These are phyloP conservation scores for Ptychadena robeensis DNA, from an alignment of 2,797 vertebrate species.

Conservation along the genomic window DNA sequence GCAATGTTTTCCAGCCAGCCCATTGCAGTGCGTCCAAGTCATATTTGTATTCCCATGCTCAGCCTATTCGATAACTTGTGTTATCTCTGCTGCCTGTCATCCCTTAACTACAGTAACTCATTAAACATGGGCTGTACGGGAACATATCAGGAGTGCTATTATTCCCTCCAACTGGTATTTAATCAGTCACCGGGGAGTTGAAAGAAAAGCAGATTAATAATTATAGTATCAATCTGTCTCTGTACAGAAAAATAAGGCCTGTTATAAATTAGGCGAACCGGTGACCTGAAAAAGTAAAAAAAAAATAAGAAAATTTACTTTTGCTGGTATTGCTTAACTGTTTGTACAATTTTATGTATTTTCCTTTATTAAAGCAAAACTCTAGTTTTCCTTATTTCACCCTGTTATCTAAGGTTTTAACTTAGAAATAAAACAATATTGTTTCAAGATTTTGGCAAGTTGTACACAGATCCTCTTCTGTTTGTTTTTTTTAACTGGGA, in stretches of 20 bases:
- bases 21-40: not conserved
- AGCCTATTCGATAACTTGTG: constrained; percentile 2
- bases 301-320: not conserved
- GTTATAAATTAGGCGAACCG: not conserved
- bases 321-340: not conserved
- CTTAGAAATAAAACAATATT: not conserved
- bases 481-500: no score
- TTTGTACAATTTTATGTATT: not conserved
- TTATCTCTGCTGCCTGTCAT: constrained; percentile 8
- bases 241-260: not conserved
- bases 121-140: constrained; percentile 11
- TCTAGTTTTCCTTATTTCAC: not conserved
- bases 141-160: not conserved
- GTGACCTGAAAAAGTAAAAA: not conserved
- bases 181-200: not conserved
- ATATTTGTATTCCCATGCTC: constrained; percentile 15
- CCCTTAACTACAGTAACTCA: constrained; percentile 27
- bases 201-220: constrained; percentile 15
- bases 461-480: not conserved
- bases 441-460: not conserved
- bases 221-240: constrained; percentile 11
- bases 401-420: not conserved
- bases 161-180: constrained; percentile 10
- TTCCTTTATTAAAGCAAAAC: not conserved
- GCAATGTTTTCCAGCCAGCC: not conserved